A percentile compares a stretch with the other conserved stretches of the same genome.
phyloP scores from a whole-genome alignment of 2,797 vertebrate species.

The Pseudocheirus occidentalis region DNA sequence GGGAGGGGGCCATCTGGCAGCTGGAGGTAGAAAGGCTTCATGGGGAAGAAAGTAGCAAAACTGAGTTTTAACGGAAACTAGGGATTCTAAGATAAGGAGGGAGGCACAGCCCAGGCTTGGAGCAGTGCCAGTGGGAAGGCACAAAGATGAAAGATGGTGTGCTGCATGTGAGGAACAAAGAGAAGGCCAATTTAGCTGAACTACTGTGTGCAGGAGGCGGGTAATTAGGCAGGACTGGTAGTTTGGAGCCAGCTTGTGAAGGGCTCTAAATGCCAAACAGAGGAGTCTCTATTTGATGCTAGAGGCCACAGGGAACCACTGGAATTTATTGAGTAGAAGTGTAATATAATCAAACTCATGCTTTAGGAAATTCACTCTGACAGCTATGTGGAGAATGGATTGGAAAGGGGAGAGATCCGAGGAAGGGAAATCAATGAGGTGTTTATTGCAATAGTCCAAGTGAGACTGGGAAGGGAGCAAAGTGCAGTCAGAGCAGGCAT shows the following conservation, averaged over 20 bases:
- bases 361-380: background rate
- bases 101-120: background rate
- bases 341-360: background rate
- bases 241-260: background rate
- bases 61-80: background rate
- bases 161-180: background rate
- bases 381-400: background rate
- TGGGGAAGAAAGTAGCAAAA: background rate
- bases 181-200: background rate
- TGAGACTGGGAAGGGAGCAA: background rate
- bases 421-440: background rate
- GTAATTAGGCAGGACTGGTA: background rate
- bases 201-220: background rate
- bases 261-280: background rate
- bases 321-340: background rate
- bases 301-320: background rate
- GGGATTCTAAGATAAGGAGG: background rate
- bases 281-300: background rate
- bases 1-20: background rate
- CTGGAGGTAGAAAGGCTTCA: background rate
- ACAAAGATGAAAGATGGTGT: no score
- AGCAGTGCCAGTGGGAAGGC: background rate
- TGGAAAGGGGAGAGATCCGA: background rate
- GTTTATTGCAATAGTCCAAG: background rate
- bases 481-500: background rate